Evolutionary conservation across 1,140 invertebrate genomes (phyloP).

Genomic region (Globodera rostochiensis): DNA sequence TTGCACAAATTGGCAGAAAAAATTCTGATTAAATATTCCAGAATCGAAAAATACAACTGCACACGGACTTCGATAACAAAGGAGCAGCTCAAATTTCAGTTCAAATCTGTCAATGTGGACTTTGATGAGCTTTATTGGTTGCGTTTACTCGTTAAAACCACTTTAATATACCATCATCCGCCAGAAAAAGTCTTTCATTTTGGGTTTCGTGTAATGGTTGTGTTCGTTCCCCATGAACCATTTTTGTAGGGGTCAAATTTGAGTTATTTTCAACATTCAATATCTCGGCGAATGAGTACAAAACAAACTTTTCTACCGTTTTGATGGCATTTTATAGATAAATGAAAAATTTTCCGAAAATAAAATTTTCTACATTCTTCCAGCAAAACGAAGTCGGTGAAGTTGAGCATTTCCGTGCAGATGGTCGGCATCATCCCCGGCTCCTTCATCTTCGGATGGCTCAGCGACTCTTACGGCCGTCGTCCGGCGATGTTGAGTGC

Average conservation of each 20-base stretch:
- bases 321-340: background rate
- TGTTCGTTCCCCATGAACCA: too few species aligned
- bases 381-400: background rate
- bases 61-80: slow-evolving; percentile 11
- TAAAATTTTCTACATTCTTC: background rate
- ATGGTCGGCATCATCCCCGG: slow-evolving; percentile 36
- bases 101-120: slow-evolving; percentile 14
- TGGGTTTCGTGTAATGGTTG: too few species aligned
- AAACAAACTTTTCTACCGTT: background rate
- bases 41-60: slow-evolving; percentile 12
- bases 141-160: background rate
- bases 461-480: slow-evolving; percentile 30
- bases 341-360: background rate
- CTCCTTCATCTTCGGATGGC: slow-evolving; percentile 31
- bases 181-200: background rate
- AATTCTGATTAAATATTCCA: slow-evolving; percentile 18
- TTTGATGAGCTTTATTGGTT: slow-evolving; percentile 13
- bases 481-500: slow-evolving; percentile 41
- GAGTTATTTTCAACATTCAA: too few species aligned
- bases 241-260: too few species aligned
- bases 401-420: slow-evolving; percentile 15
- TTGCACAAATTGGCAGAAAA: background rate
- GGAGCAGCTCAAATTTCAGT: background rate
- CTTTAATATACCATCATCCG: background rate
- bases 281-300: background rate